Conservation (phyloP, 2,797 vertebrate genomes). For the Buphagus erythrorhynchus region DNA sequence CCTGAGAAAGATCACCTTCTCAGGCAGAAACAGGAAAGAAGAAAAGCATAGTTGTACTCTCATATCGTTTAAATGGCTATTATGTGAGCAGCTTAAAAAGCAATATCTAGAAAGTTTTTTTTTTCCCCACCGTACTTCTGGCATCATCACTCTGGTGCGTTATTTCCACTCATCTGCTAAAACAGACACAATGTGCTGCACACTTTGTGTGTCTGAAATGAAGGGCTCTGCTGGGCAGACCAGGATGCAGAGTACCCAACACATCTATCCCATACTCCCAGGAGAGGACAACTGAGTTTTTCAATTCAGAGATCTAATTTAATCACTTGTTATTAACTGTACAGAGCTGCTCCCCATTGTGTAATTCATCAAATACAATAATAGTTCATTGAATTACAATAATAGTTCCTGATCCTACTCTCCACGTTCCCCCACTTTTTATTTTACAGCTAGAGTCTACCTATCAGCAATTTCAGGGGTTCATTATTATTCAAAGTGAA, state of each 20-base stretch:
- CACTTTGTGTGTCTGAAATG: fast-evolving
- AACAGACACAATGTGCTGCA: neutral
- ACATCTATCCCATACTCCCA: neutral
- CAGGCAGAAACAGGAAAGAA: neutral
- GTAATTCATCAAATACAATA: neutral
- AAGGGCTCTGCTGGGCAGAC: neutral
- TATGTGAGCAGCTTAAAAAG: neutral
- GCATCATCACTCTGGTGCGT: neutral
- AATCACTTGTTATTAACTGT: neutral
- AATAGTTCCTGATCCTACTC: neutral
- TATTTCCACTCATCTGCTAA: neutral
- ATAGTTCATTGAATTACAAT: neutral
- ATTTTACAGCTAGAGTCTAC: neutral
- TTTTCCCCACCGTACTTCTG: neutral
- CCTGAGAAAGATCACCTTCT: neutral
- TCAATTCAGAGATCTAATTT: neutral
- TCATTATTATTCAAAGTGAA: neutral
- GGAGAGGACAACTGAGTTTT: neutral
- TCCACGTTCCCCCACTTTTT: fast-evolving
- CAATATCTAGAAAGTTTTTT: neutral
- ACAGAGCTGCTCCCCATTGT: neutral
- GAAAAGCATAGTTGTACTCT: neutral
- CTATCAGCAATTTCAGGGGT: neutral
- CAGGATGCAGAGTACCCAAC: neutral
- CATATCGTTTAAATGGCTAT: neutral